Conservation (phyloP, 2,797 vertebrate genomes). For the Coluber constrictor region DNA sequence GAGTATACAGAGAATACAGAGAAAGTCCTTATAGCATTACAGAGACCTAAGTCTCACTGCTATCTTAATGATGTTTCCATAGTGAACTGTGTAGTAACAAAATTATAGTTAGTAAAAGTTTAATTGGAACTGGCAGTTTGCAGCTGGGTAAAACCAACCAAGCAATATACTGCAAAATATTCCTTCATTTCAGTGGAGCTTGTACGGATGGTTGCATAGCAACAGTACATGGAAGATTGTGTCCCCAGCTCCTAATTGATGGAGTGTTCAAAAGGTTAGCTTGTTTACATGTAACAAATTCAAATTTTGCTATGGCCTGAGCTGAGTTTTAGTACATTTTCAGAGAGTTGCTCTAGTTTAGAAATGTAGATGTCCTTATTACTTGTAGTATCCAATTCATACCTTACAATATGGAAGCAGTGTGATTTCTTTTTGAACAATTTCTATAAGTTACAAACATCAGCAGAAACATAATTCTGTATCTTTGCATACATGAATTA, state of each 20-base stretch:
- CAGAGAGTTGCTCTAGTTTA: background rate
- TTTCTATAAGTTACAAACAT: background rate
- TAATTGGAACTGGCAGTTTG: slow-evolving; percentile 20
- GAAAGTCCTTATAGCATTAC: background rate
- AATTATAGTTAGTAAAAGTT: slow-evolving; percentile 29
- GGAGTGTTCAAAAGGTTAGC: slow-evolving; percentile 5
- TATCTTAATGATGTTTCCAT: slow-evolving; percentile 17
- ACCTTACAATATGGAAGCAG: background rate
- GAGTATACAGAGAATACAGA: background rate
- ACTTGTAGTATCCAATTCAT: background rate
- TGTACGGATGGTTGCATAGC: slow-evolving; percentile 22
- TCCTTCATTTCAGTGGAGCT: slow-evolving; percentile 1
- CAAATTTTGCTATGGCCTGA: background rate
- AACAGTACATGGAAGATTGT: slow-evolving; percentile 5
- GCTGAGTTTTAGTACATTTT: background rate
- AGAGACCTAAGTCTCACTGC: slow-evolving; percentile 11
- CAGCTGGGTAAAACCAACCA: slow-evolving; percentile 19
- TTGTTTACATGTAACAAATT: background rate
- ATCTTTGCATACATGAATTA: background rate
- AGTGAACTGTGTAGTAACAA: slow-evolving; percentile 7
- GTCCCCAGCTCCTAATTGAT: background rate
- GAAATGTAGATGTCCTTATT: background rate
- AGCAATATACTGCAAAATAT: slow-evolving; percentile 1
- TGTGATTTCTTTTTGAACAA: background rate
- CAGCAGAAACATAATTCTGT: background rate